Percentiles rank a stretch among this genome's conserved stretches.
phyloP scores from a whole-genome alignment of 2,113 vertebrate genomes.

The Ondatra zibethicus region DNA sequence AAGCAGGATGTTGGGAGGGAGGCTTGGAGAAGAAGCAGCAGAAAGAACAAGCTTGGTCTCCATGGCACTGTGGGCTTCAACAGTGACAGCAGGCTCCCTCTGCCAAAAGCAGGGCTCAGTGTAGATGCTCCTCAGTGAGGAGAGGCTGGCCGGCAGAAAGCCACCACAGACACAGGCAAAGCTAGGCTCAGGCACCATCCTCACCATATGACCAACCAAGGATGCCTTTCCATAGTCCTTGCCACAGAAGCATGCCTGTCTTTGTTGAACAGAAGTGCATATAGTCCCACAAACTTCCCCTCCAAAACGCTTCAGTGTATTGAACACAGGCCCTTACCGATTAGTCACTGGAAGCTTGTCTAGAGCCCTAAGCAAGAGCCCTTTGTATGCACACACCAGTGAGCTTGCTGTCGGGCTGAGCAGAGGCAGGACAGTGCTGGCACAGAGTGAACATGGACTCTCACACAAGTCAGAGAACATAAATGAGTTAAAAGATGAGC shows the following conservation, averaged over 20 bases:
- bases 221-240: background rate
- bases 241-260: background rate
- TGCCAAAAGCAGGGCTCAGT: background rate
- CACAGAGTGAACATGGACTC: slow-evolving; percentile 92
- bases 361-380: background rate
- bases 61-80: background rate
- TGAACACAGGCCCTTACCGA: background rate
- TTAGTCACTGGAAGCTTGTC: background rate
- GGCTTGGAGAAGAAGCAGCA: slow-evolving; percentile 20
- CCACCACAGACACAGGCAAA: slow-evolving; percentile 32
- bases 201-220: slow-evolving; percentile 64
- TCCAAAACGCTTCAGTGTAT: background rate
- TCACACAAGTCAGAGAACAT: slow-evolving; percentile 71
- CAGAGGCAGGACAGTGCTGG: slow-evolving; percentile 86
- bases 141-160: background rate
- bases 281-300: background rate
- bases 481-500: slow-evolving; percentile 73
- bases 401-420: slow-evolving; percentile 77
- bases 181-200: slow-evolving; percentile 51
- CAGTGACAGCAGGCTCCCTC: background rate
- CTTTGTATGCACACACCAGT: slow-evolving; percentile 68
- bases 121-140: background rate
- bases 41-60: slow-evolving; percentile 47
- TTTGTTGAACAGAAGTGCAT: background rate
- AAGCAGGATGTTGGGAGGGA: background rate